Percentiles rank a stretch among this genome's conserved stretches.
These are phyloP conservation scores for Leuciscus idus DNA, from an alignment of 2,113 vertebrate genomes.

Conservation along the genomic window DNA sequence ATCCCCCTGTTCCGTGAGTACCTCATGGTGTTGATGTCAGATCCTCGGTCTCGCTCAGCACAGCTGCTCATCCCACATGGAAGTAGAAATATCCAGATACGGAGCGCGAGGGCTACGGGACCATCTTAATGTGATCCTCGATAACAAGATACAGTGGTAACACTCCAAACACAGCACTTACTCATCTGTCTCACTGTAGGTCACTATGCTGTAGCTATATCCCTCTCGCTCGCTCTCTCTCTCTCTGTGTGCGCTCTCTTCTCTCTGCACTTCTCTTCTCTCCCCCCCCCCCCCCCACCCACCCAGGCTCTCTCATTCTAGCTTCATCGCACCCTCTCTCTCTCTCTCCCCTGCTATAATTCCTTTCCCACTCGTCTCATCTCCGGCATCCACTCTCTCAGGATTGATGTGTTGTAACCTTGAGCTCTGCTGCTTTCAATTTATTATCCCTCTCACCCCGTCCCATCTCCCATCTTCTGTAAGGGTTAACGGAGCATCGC, in stretches of 20 bases:
- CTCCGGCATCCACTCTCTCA: slow-evolving; percentile 47
- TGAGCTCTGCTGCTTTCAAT: slow-evolving; percentile 65
- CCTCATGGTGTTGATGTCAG: slow-evolving; percentile 57
- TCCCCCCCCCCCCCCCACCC: slow-evolving; percentile 5
- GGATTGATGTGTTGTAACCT: slow-evolving; percentile 64
- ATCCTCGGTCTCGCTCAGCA: not conserved
- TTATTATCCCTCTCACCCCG: slow-evolving; percentile 50
- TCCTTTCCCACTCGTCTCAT: slow-evolving; percentile 58
- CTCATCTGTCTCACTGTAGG: slow-evolving; percentile 62
- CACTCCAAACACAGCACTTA: slow-evolving; percentile 39
- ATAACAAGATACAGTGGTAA: slow-evolving; percentile 52
- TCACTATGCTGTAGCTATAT: slow-evolving; percentile 48
- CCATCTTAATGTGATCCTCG: slow-evolving; percentile 53
- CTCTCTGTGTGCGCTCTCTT: slow-evolving; percentile 23
- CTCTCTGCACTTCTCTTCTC: slow-evolving; percentile 44
- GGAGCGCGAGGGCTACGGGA: slow-evolving; percentile 32
- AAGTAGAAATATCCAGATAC: slow-evolving; percentile 53
- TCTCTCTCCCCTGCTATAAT: slow-evolving; percentile 52
- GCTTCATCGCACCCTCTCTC: slow-evolving; percentile 13
- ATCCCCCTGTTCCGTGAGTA: slow-evolving; percentile 40
- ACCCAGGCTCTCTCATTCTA: slow-evolving; percentile 6
- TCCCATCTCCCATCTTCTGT: slow-evolving; percentile 2
- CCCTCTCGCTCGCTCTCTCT: slow-evolving; percentile 26
- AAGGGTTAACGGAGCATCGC: slow-evolving; percentile 51
- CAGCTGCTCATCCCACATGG: slow-evolving; percentile 48